Evolutionary conservation across 2,888 invertebrate species (phyloP).

Genomic region (Acholoe squamosa): DNA sequence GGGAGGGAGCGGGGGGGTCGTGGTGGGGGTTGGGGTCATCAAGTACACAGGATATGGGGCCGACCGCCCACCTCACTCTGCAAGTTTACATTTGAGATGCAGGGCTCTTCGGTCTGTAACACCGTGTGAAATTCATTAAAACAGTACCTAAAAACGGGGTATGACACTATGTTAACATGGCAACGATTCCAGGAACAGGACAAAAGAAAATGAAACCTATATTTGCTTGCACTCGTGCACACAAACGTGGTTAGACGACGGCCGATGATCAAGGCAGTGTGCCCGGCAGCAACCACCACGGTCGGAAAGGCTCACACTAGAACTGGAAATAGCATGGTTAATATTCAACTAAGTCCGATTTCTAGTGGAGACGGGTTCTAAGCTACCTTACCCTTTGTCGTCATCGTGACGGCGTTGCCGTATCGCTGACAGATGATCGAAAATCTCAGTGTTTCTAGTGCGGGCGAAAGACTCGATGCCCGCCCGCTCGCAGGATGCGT

Average conservation of each 20-base stretch:
- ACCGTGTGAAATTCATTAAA: not conserved
- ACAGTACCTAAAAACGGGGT: no score
- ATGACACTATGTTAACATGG: not conserved
- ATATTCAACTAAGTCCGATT: not conserved
- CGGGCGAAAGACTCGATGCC: not conserved
- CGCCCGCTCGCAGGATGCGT: constrained; percentile 2
- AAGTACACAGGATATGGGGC: not conserved
- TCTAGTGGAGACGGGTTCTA: not conserved
- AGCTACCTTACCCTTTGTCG: constrained; percentile 12
- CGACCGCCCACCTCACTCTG: not conserved
- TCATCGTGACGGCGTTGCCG: not conserved
- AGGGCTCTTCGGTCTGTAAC: not conserved
- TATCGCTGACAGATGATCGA: not conserved
- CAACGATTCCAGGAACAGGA: constrained; percentile 16
- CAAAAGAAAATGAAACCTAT: not conserved
- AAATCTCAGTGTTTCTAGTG: not conserved
- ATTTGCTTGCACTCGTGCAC: constrained; percentile 28
- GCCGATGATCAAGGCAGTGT: not conserved
- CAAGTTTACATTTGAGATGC: not conserved
- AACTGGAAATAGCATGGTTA: not conserved
- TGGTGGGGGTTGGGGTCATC: not conserved
- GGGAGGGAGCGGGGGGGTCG: not conserved
- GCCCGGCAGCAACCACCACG: not conserved
- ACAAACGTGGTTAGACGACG: not conserved
- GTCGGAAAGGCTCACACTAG: not conserved